These are phyloP conservation scores for Ellobium chinense DNA, from an alignment of 2,888 invertebrate species.

Conservation along the genomic window DNA sequence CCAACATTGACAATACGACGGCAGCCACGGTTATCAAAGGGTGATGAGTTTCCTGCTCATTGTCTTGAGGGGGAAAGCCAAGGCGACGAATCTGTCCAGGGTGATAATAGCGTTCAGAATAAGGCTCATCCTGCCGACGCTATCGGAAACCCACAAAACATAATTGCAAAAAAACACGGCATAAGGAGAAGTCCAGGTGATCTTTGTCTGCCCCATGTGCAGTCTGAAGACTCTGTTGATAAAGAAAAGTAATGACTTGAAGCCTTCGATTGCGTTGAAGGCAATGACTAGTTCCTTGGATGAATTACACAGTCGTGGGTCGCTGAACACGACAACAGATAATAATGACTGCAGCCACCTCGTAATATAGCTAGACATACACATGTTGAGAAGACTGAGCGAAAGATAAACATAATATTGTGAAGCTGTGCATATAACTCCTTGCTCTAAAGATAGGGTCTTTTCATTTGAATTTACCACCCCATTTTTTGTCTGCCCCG, in stretches of 20 bases:
- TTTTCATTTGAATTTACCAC: too few species aligned
- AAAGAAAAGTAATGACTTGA: not conserved
- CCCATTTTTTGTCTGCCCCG: too few species aligned
- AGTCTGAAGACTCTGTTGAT: not conserved
- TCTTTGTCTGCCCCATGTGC: not conserved
- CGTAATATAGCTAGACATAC: too few species aligned
- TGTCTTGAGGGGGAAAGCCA: not conserved
- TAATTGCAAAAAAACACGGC: not conserved
- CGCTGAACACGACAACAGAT: not conserved
- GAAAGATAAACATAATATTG: too few species aligned
- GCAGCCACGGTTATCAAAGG: not conserved
- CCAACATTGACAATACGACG: not conserved
- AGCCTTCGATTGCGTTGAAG: not conserved
- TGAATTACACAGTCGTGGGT: not conserved
- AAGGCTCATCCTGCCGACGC: not conserved
- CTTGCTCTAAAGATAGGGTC: too few species aligned
- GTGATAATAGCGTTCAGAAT: not conserved
- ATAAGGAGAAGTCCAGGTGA: not conserved
- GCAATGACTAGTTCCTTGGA: not conserved
- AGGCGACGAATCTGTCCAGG: not conserved
- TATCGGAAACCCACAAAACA: not conserved
- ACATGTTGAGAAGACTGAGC: too few species aligned
- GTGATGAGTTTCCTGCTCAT: not conserved
- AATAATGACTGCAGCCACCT: too few species aligned
- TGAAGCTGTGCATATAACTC: too few species aligned